Evolutionary conservation across 92 coral and sea anemone species (phyloP).

Genomic region (Anthopleura xanthogrammica): DNA sequence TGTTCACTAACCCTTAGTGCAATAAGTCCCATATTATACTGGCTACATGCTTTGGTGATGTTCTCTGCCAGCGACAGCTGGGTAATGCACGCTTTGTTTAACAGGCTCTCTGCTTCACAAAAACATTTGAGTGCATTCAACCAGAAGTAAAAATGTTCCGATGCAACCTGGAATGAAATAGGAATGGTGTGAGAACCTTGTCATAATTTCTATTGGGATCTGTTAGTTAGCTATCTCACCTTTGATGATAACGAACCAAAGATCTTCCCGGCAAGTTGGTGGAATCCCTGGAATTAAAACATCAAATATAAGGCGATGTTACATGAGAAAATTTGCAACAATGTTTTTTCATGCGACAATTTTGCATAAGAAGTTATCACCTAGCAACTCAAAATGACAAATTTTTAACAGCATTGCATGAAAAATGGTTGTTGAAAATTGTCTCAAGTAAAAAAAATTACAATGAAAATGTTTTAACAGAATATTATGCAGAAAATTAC

Average conservation of each 20-base stretch:
- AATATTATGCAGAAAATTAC: neutral
- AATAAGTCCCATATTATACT: slow-evolving; percentile 82
- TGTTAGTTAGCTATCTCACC: slow-evolving; percentile 34
- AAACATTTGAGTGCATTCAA: slow-evolving; percentile 78
- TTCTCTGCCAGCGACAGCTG: slow-evolving; percentile 64
- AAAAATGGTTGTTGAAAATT: too few species aligned
- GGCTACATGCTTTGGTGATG: slow-evolving; percentile 79
- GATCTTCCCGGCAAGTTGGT: slow-evolving; percentile 68
- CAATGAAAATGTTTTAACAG: neutral
- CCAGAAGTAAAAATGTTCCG: slow-evolving; percentile 94
- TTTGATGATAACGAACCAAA: slow-evolving; percentile 75
- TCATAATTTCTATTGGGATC: neutral
- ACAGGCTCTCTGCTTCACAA: slow-evolving; percentile 85
- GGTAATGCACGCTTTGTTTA: slow-evolving; percentile 59
- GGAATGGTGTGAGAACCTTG: neutral
- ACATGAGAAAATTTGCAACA: too few species aligned
- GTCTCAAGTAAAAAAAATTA: too few species aligned
- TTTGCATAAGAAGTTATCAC: too few species aligned
- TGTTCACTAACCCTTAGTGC: slow-evolving; percentile 73
- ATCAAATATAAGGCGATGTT: too few species aligned
- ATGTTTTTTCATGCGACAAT: too few species aligned
- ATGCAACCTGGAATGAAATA: slow-evolving; percentile 67
- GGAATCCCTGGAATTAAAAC: slow-evolving; percentile 66
- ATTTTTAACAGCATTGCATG: too few species aligned
- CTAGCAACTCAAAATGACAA: too few species aligned